Conservation (phyloP, 2,888 invertebrate species). For the Eulithis testata region DNA sequence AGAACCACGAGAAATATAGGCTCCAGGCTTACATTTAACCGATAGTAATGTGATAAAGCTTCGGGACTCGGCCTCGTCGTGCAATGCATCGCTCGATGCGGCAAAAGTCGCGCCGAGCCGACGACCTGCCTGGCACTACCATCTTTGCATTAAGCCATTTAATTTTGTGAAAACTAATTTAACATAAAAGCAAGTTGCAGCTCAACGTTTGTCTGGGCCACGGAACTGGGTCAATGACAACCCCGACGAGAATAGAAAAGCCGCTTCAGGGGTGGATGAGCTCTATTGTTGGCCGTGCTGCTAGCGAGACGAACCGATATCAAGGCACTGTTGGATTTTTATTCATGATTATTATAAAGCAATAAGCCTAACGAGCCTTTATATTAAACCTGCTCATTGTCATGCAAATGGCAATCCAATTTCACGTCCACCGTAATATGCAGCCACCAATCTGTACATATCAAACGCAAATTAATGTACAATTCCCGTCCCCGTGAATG, state of each 20-base stretch:
- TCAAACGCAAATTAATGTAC: constrained; percentile 23
- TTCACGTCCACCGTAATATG: constrained; percentile 18
- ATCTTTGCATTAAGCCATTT: constrained; percentile 66
- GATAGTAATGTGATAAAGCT: constrained; percentile 46
- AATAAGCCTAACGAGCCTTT: constrained; percentile 29
- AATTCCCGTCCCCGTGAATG: constrained; percentile 16
- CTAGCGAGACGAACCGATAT: constrained; percentile 47
- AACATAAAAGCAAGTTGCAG: constrained; percentile 64
- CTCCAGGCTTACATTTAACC: constrained; percentile 7
- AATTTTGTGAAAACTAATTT: constrained; percentile 76
- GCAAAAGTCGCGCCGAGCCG: constrained; percentile 48
- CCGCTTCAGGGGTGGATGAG: constrained; percentile 72
- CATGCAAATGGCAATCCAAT: constrained; percentile 28
- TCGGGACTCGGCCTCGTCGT: constrained; percentile 25
- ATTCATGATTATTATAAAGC: constrained; percentile 34
- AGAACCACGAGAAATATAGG: constrained; percentile 28
- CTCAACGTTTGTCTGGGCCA: constrained; percentile 58
- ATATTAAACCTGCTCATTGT: constrained; percentile 25
- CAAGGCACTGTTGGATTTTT: constrained; percentile 38
- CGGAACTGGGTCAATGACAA: constrained; percentile 80
- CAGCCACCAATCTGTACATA: constrained; percentile 25
- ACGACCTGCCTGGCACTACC: constrained; percentile 57
- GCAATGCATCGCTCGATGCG: constrained; percentile 41
- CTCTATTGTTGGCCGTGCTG: constrained; percentile 64
- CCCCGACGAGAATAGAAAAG: constrained; percentile 75